These are phyloP conservation scores for Electrona antarctica DNA, from an alignment of 2,113 vertebrate genomes.

Conservation along the genomic window DNA sequence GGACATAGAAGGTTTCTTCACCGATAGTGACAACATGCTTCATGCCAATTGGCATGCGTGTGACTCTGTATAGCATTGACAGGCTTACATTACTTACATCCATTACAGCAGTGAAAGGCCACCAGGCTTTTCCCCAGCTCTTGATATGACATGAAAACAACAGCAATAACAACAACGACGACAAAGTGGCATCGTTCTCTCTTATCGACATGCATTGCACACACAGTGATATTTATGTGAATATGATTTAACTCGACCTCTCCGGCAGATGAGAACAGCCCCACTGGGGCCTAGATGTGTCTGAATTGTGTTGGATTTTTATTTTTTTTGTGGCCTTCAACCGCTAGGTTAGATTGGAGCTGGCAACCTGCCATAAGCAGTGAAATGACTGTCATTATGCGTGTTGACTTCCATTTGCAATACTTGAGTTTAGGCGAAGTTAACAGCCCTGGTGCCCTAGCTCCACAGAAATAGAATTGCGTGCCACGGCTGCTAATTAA, in stretches of 20 bases:
- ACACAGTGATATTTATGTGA: slow-evolving; percentile 42
- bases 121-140: slow-evolving; percentile 32
- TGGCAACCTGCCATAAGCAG: slow-evolving; percentile 23
- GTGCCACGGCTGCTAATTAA: too few species aligned
- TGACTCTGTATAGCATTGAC: neutral
- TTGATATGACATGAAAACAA: slow-evolving; percentile 14
- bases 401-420: slow-evolving; percentile 46
- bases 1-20: too few species aligned
- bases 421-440: slow-evolving; percentile 34
- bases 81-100: slow-evolving; percentile 37
- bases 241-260: slow-evolving; percentile 27
- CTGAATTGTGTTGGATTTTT: slow-evolving; percentile 43
- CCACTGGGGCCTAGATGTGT: slow-evolving; percentile 45
- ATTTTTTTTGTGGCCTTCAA: slow-evolving; percentile 18
- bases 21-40: neutral
- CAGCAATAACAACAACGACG: slow-evolving; percentile 19
- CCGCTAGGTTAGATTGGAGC: slow-evolving; percentile 4
- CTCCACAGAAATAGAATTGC: neutral
- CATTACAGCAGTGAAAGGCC: slow-evolving; percentile 21
- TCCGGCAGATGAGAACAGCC: slow-evolving; percentile 34
- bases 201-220: slow-evolving; percentile 35
- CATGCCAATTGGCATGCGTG: slow-evolving; percentile 30
- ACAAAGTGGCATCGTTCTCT: slow-evolving; percentile 27
- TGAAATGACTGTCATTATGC: slow-evolving; percentile 33
- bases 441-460: slow-evolving; percentile 8